Evolutionary conservation across 2,888 invertebrate genomes (phyloP).

Genomic region (Zaprionus lineosus): DNA sequence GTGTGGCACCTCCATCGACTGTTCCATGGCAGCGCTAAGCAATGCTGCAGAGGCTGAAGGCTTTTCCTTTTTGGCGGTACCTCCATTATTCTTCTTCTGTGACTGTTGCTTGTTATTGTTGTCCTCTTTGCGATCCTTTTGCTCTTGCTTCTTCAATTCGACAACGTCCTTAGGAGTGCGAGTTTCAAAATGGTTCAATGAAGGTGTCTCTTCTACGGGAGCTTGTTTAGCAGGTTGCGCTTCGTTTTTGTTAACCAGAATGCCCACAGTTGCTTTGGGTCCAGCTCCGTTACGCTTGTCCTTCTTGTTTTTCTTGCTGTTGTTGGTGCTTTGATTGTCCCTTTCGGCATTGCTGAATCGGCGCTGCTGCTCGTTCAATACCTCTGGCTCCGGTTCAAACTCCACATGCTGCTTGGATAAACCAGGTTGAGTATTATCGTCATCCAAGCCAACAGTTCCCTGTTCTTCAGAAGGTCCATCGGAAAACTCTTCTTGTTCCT

Average conservation of each 20-base stretch:
- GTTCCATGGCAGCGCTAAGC: constrained; percentile 41
- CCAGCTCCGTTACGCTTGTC: constrained; percentile 70
- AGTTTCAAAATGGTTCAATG: constrained; percentile 89
- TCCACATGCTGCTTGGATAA: constrained; percentile 80
- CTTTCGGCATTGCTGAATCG: constrained; percentile 75
- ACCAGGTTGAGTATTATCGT: constrained; percentile 63
- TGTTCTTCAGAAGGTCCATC: constrained; percentile 78
- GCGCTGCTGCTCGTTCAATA: constrained; percentile 58
- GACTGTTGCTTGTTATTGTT: constrained; percentile 57
- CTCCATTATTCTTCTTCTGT: constrained; percentile 50
- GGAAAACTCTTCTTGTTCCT: constrained; percentile 73
- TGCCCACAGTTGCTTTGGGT: constrained; percentile 73
- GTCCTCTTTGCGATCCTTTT: constrained; percentile 65
- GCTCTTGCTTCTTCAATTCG: constrained; percentile 80
- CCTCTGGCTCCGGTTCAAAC: constrained; percentile 81
- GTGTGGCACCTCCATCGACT: constrained; percentile 54
- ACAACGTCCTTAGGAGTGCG: constrained; percentile 91
- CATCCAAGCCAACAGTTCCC: constrained; percentile 64
- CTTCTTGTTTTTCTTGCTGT: constrained; percentile 68
- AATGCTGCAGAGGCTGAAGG: constrained; percentile 18
- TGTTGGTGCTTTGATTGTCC: constrained; percentile 61
- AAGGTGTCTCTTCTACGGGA: constrained; percentile 69
- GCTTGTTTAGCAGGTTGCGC: constrained; percentile 68
- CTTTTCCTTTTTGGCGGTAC: constrained; percentile 64
- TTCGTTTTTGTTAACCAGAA: constrained; percentile 81